A percentile compares a stretch with the other conserved stretches of the same genome.
phyloP scores from a whole-genome alignment of 2,797 vertebrate genomes.

The Neostethus bicornis region DNA sequence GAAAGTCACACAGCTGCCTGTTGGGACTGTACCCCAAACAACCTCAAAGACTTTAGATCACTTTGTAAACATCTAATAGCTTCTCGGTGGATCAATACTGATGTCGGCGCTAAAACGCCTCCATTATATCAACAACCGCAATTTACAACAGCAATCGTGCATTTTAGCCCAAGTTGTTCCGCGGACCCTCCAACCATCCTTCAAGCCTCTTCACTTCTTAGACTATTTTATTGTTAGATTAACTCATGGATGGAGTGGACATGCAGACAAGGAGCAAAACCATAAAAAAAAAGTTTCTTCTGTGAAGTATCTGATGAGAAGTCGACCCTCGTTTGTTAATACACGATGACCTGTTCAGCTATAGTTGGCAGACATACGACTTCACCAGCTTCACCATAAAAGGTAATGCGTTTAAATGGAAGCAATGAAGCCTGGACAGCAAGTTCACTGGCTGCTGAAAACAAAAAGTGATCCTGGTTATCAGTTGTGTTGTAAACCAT shows the following conservation, averaged over 20 bases:
- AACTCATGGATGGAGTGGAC: not conserved
- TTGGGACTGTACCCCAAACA: constrained; percentile 17
- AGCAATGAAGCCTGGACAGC: constrained; percentile 58
- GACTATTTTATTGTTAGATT: constrained; percentile 16
- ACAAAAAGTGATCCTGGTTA: too few species aligned
- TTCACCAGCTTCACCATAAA: constrained; percentile 80
- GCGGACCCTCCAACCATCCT: constrained; percentile 2
- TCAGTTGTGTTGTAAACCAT: too few species aligned
- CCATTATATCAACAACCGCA: constrained; percentile 10
- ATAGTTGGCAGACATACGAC: constrained; percentile 74
- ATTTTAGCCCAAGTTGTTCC: constrained; percentile 21
- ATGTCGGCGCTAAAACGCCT: constrained; percentile 42
- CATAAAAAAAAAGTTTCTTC: constrained; percentile 30
- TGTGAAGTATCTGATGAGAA: constrained; percentile 42
- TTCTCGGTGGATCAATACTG: constrained; percentile 40
- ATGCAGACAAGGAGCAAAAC: constrained; percentile 17
- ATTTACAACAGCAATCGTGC: constrained; percentile 12
- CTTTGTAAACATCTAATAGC: constrained; percentile 31
- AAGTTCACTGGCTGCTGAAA: constrained; percentile 36
- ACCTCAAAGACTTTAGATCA: constrained; percentile 44
- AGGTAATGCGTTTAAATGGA: constrained; percentile 70
- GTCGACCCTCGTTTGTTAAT: constrained; percentile 62
- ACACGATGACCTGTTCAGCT: constrained; percentile 60
- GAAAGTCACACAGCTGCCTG: constrained; percentile 19
- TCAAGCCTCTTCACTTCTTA: not conserved